Conservation (phyloP, 2,888 invertebrate genomes). For the Coremacera marginata region DNA sequence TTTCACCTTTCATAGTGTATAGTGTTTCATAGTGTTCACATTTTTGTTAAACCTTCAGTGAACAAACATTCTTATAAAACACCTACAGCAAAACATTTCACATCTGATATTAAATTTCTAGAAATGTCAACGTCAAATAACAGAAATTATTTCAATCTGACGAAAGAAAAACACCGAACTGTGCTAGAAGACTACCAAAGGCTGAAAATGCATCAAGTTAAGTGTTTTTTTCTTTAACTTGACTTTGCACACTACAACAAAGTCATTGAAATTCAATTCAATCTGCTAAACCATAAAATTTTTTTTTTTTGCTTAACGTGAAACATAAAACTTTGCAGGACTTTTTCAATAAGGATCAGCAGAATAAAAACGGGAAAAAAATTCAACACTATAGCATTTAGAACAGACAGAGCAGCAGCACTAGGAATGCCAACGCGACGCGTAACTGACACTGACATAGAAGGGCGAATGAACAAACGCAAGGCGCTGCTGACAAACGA, state of each 20-base stretch:
- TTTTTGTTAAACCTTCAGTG: no score
- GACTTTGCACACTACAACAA: background rate
- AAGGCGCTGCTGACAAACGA: slow-evolving; percentile 10
- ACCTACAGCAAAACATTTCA: no score
- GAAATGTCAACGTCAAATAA: no score
- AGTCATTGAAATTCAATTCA: slow-evolving; percentile 29
- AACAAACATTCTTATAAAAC: no score
- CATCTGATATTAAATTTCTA: no score
- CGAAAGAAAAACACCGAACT: no score
- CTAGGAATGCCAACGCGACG: background rate
- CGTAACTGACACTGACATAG: slow-evolving; percentile 17
- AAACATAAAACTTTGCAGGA: slow-evolving; percentile 15
- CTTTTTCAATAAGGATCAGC: slow-evolving; percentile 30
- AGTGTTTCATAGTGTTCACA: no score
- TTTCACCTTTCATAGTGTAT: no score
- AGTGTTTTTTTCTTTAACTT: background rate
- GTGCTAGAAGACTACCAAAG: no score
- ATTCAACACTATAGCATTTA: background rate
- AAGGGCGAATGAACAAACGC: slow-evolving; percentile 5
- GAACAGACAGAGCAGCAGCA: background rate
- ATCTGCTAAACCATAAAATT: slow-evolving; percentile 24
- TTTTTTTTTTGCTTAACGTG: background rate
- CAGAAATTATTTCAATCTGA: no score
- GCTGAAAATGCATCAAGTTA: no score
- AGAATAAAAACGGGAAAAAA: background rate